Evolutionary conservation across 2,797 vertebrate species (phyloP), one percentile per base, ranked within the genome.

Genomic region (Cossypha niveicapilla): DNA sequence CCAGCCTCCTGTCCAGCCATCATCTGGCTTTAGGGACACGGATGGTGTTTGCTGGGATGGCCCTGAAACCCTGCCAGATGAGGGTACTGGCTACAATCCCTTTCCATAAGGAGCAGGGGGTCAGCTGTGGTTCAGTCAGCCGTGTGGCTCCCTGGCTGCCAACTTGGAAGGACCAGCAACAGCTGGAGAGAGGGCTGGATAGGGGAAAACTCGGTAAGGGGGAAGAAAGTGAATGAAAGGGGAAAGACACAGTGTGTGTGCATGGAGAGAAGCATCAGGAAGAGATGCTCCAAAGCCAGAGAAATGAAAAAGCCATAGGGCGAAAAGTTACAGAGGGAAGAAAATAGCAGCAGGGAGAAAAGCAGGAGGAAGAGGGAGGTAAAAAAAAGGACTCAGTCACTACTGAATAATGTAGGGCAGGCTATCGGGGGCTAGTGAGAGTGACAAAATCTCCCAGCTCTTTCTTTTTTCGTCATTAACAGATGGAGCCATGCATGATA

Each of bases 401-500:
- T 92, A 42, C 68, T 94, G 91, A 95, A 87, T 94, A 93, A 81
- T 81, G 80, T 84, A 94, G 85, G 62, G 61, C 93, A 95, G 91
- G 93, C 86, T 95, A 71, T 25, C 2, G 5, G 83, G 80, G 48
- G 85, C 77, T 94, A 95, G 87, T 4, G 28, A 73, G 63, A 56
- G 71, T 9, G 61, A 92, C 85, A 84, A 93, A 95, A 95, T 88
- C 72, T 74, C 71, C 48, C 79, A 90, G 77, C 65, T 51, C 88
- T 94, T 92, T 94, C 86, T 88, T 95, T 93, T 94, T 93, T 70
- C 13, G 18, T 92, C 95, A 68, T 96, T 93, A 94, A 81, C 96
- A 95, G 94, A 97, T 96, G 95, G 95, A 96, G 89, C 90, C 28
- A 11, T 91, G 92, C 88, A 74, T 51, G 92, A 86, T 92, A 85